Evolutionary conservation across 2,888 invertebrate species (phyloP).

Genomic region (Eudasyphora cyanicolor): DNA sequence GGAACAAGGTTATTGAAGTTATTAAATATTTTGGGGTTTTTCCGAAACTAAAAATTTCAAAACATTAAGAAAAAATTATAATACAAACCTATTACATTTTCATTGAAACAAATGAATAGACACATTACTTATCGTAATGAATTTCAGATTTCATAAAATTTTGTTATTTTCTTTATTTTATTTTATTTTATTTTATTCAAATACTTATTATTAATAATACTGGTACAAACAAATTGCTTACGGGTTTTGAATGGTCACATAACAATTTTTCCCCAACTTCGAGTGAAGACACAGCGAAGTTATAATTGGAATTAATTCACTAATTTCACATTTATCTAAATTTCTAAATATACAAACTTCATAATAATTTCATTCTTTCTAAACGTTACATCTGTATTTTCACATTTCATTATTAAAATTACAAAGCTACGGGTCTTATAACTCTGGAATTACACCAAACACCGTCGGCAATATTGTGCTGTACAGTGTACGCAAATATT

Average conservation of each 20-base stretch:
- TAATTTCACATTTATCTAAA: background rate
- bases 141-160: background rate
- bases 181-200: slow-evolving; percentile 48
- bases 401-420: background rate
- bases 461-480: background rate
- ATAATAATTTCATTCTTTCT: background rate
- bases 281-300: background rate
- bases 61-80: no score
- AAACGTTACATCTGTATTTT: no score
- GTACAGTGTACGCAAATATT: background rate
- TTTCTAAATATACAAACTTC: background rate
- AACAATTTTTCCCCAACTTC: background rate
- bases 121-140: background rate
- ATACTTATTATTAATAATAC: slow-evolving; percentile 53
- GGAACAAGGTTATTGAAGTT: no score
- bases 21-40: no score
- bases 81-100: background rate
- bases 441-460: background rate
- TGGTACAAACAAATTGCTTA: slow-evolving; percentile 61
- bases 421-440: background rate
- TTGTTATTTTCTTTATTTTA: background rate
- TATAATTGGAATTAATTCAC: background rate
- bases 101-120: background rate
- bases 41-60: no score
- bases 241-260: background rate